Base-by-base conservation (phyloP, 1,140 invertebrate species). In the Heliconius hermathena region DNA sequence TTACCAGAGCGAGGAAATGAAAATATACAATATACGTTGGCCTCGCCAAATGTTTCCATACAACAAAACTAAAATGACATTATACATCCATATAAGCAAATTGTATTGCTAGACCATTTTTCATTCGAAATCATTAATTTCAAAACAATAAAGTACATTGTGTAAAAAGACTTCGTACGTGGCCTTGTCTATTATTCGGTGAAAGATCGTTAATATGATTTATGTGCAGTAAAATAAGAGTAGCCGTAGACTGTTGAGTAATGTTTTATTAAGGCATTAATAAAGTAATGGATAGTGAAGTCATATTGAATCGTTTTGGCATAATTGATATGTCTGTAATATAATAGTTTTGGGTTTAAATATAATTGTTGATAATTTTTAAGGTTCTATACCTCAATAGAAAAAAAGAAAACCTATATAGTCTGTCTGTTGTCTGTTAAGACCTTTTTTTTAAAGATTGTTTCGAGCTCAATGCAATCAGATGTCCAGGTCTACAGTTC, bases 131-230 rank as follows among this genome's bases (percentile, higher is more conserved):
- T 66, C 22, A 66, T 66, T 66, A 66, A 66, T 66, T 26, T 66
- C 22, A 26, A 66, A 66, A 66, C 26, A 66, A 66, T 66, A 66
- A 66, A 26, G 9, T 16, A 66, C 13, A 9, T 66, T 66, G 60
- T 66, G 60, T 29, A 66, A 66, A 9, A 66, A 66, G 1, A 29
- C 22, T 29, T 66, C 22, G 29, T 16, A 26, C n/a, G 11, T 13
- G 36, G 33, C 71, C 77, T 73, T 73, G 71, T 38, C 13, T 77
- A 73, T 66, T 78, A 66, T 78, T 78, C 57, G 49, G 49, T 22
- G 33, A 73, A 66, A 41, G 33, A 73, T 73, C 71, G 22, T 78
- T 60, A 78, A 46, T 73, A 78, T 78, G 71, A 73, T 73, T 73
- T 73, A 73, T 78, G 22, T 66, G 11, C 9, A 1, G 60, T 66